These are phyloP conservation scores for Acipenser transmontanus DNA, from an alignment of 2,797 vertebrate genomes.

Conservation along the genomic window DNA sequence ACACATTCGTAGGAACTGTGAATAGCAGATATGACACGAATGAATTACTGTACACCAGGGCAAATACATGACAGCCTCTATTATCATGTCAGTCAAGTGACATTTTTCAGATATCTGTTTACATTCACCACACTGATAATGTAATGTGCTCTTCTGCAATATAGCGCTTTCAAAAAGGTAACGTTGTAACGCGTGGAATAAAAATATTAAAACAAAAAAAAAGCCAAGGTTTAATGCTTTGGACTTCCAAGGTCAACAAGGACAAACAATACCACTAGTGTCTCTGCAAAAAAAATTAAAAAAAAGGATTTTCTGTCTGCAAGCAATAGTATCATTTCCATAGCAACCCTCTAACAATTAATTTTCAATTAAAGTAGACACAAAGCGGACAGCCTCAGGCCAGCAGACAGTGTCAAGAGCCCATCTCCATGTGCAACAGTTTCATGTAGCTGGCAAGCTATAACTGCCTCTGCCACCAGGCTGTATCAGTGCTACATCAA, in stretches of 20 bases:
- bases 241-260: constrained; percentile 96
- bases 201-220: constrained; percentile 1
- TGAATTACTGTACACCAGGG: constrained; percentile 54
- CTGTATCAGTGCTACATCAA: constrained; percentile 58
- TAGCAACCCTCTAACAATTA: constrained; percentile 86
- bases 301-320: constrained; percentile 65
- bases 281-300: constrained; percentile 72
- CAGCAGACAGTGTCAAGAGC: constrained; percentile 81
- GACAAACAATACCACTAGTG: constrained; percentile 96
- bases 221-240: constrained; percentile 44
- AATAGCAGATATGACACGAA: constrained; percentile 51
- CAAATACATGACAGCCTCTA: constrained; percentile 62
- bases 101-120: constrained; percentile 63
- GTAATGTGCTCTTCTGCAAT: constrained; percentile 49
- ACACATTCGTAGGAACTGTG: constrained; percentile 46
- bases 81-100: constrained; percentile 64
- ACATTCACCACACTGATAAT: constrained; percentile 39
- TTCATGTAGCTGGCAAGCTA: constrained; percentile 69
- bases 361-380: constrained; percentile 94
- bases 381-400: constrained; percentile 77
- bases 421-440: constrained; percentile 74
- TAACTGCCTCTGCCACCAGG: constrained; percentile 66
- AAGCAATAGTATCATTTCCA: constrained; percentile 80
- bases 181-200: not conserved
- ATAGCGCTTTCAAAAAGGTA: constrained; percentile 43